Evolutionary conservation across 2,888 invertebrate species (phyloP).

Genomic region (Lordiphosa fenestrarum): DNA sequence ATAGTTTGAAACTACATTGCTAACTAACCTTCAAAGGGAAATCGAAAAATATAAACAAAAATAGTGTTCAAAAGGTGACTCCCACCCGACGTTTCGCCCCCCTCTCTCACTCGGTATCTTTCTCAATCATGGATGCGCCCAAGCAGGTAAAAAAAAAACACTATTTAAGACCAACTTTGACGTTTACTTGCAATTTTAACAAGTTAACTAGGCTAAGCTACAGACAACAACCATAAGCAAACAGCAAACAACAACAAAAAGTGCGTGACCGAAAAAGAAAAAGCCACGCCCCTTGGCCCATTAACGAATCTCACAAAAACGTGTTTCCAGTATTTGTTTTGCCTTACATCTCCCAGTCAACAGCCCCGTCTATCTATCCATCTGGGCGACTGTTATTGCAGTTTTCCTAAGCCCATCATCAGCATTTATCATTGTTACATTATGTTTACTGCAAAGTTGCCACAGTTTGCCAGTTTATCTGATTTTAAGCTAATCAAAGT

Average conservation of each 20-base stretch:
- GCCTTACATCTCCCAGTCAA: conserved; percentile 17
- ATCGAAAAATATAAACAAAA: conserved; percentile 4
- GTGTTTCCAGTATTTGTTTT: conserved; percentile 57
- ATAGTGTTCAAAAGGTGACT: conserved; percentile 20
- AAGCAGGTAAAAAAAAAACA: conserved; percentile 63
- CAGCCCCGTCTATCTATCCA: not conserved
- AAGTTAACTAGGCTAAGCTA: conserved; percentile 65
- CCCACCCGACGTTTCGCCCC: conserved; percentile 24
- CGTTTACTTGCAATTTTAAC: conserved; percentile 34
- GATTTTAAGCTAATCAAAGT: too few species aligned
- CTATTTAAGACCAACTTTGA: conserved; percentile 21
- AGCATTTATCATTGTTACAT: conserved; percentile 7
- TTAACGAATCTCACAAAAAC: conserved; percentile 41
- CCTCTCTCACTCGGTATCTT: conserved; percentile 6
- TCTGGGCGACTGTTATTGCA: not conserved
- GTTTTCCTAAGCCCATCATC: conserved; percentile 6
- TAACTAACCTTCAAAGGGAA: conserved; percentile 26
- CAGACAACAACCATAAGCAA: conserved; percentile 29
- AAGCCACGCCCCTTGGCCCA: conserved; percentile 48
- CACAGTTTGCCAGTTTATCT: too few species aligned
- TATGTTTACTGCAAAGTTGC: not conserved
- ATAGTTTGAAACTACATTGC: conserved; percentile 14
- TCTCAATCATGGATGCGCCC: conserved; percentile 69
- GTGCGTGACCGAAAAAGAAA: conserved; percentile 54
- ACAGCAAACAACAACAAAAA: conserved; percentile 18